Conservation (phyloP, 2,797 vertebrate species). For the Enteromius mattozi region DNA sequence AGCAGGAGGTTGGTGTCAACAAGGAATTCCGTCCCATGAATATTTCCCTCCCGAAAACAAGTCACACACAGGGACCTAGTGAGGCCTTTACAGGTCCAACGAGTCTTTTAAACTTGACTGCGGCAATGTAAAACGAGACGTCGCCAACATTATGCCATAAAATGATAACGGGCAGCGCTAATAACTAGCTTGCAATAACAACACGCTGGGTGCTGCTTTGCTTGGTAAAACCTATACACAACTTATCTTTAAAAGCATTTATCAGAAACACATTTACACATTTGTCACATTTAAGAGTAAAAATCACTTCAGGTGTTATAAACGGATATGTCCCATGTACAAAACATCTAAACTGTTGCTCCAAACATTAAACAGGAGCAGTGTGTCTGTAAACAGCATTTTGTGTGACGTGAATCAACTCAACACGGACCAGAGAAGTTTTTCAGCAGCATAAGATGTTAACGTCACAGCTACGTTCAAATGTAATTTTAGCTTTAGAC, state of each 20-base stretch:
- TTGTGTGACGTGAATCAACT: constrained; percentile 8
- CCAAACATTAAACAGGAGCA: not conserved
- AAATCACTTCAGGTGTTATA: not conserved
- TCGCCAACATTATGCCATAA: constrained; percentile 71
- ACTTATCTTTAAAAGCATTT: constrained; percentile 16
- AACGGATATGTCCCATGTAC: not conserved
- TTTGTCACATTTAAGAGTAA: not conserved
- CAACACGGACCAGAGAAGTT: constrained; percentile 12
- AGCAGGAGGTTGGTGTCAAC: constrained; percentile 83
- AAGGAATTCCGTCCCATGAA: constrained; percentile 80
- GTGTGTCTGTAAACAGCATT: constrained; percentile 13
- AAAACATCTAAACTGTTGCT: constrained; percentile 1
- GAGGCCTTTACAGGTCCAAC: constrained; percentile 71
- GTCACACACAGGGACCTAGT: constrained; percentile 74
- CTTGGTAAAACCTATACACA: constrained; percentile 57
- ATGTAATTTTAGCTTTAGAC: constrained; percentile 34
- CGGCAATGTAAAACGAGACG: constrained; percentile 71
- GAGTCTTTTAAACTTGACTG: constrained; percentile 66
- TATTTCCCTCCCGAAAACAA: constrained; percentile 75
- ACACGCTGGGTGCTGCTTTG: constrained; percentile 66
- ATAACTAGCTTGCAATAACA: constrained; percentile 52
- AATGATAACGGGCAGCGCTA: constrained; percentile 67
- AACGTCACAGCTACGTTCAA: constrained; percentile 13
- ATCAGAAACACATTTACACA: not conserved
- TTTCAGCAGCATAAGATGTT: not conserved